phyloP scores from a whole-genome alignment of 2,888 invertebrate genomes.

The Mythimna albipuncta region DNA sequence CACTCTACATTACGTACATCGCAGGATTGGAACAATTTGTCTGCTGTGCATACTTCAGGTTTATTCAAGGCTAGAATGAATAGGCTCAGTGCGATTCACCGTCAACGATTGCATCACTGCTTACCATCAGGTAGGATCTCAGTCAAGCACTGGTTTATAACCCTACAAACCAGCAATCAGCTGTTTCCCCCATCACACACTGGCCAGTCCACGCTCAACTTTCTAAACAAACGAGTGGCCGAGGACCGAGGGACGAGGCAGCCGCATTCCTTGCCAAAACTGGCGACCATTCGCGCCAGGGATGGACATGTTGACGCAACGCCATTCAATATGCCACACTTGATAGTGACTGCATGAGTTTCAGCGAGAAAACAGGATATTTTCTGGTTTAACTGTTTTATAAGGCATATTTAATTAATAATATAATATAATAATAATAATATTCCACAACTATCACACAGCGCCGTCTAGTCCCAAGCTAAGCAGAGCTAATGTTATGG shows the following conservation, averaged over 20 bases:
- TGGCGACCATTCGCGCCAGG: conserved; percentile 69
- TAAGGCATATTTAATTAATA: background rate
- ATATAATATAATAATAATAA: no score
- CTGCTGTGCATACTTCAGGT: no score
- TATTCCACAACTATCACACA: no score
- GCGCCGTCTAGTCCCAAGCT: no score
- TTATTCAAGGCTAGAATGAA: no score
- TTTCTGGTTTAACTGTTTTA: background rate
- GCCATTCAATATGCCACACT: conserved; percentile 75
- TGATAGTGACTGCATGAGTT: conserved; percentile 57
- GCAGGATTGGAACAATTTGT: no score
- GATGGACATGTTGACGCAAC: conserved; percentile 81
- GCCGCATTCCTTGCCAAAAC: conserved; percentile 81
- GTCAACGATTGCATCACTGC: no score
- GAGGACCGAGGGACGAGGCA: conserved; percentile 47
- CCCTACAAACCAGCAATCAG: conserved; percentile 26
- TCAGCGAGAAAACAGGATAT: conserved; percentile 17
- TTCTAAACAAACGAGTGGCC: conserved; percentile 64
- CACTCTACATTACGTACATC: no score
- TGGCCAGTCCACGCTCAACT: conserved; percentile 53
- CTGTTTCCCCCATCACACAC: conserved; percentile 39
- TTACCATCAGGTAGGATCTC: no score
- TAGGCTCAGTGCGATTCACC: no score
- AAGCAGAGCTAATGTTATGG: no score
- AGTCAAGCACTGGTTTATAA: no score